Evolutionary conservation across 2,113 vertebrate species (phyloP).

Genomic region (Istiophorus platypterus): DNA sequence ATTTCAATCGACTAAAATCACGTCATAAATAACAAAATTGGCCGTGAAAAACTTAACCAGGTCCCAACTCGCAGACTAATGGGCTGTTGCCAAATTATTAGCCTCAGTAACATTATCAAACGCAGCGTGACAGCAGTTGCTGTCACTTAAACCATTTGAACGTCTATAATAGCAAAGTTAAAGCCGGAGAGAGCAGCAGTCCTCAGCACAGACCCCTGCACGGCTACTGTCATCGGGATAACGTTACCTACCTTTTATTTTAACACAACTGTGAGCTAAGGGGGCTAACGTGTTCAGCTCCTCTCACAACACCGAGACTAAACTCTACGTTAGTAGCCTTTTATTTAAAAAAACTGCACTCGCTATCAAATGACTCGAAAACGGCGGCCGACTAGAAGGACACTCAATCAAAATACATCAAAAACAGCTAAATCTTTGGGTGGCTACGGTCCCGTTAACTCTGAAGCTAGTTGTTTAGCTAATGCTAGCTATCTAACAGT

Average conservation of each 20-base stretch:
- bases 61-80: not conserved
- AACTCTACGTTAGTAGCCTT: rapidly evolving
- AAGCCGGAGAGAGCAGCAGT: not conserved
- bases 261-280: not conserved
- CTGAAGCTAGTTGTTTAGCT: slow-evolving; percentile 43
- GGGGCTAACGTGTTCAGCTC: not conserved
- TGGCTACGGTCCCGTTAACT: slow-evolving; percentile 48
- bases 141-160: not conserved
- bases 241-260: not conserved
- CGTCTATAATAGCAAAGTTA: not conserved
- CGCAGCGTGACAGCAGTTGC: not conserved
- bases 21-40: not conserved
- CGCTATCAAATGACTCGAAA: not conserved
- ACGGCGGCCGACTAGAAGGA: not conserved
- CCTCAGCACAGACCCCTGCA: not conserved
- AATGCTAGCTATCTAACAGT: slow-evolving; percentile 29
- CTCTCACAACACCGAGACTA: not conserved
- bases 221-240: not conserved
- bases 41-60: not conserved
- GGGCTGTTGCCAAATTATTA: no score
- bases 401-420: not conserved
- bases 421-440: not conserved
- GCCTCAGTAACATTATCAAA: not conserved
- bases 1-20: not conserved
- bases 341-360: rapidly evolving